Evolutionary conservation across 2,797 vertebrate genomes (phyloP).

Genomic region (Gouania willdenowi): DNA sequence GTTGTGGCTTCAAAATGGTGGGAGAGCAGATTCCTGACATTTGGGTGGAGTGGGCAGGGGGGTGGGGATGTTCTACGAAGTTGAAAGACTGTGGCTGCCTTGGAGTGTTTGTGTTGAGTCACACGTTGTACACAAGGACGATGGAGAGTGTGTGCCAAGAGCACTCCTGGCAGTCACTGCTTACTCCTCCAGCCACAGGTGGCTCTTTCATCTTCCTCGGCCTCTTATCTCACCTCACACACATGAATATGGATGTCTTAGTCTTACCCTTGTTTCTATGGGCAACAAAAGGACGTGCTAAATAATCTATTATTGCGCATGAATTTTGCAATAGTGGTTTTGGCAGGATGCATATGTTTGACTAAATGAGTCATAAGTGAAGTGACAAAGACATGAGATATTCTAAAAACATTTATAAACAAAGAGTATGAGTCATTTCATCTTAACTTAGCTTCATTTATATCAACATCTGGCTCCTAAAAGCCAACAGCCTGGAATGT

Average conservation of each 20-base stretch:
- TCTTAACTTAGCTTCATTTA: slow-evolving; percentile 43
- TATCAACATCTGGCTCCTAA: slow-evolving; percentile 56
- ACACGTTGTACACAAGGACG: slow-evolving; percentile 6
- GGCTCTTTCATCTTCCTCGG: slow-evolving; percentile 64
- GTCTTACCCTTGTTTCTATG: slow-evolving; percentile 34
- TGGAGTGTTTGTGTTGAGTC: slow-evolving; percentile 1
- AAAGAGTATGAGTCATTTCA: slow-evolving; percentile 44
- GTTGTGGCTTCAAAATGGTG: slow-evolving; percentile 36
- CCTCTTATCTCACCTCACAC: slow-evolving; percentile 30
- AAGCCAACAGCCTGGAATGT: slow-evolving; percentile 48
- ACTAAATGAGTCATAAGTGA: slow-evolving; percentile 44
- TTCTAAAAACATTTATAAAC: slow-evolving; percentile 36
- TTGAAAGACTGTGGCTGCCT: no score
- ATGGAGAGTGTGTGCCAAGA: slow-evolving; percentile 28
- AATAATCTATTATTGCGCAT: slow-evolving; percentile 52
- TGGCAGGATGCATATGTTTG: slow-evolving; percentile 44
- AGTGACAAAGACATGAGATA: slow-evolving; percentile 36
- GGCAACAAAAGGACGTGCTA: slow-evolving; percentile 25
- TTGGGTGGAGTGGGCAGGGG: no score
- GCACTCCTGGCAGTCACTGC: slow-evolving; percentile 26
- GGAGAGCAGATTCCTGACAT: no score
- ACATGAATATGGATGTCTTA: slow-evolving; percentile 64
- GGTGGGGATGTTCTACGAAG: no score
- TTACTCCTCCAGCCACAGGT: slow-evolving; percentile 73
- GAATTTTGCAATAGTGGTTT: slow-evolving; percentile 35